Conservation (phyloP, 2,888 invertebrate species). For the Yponomeuta plumbellus region DNA sequence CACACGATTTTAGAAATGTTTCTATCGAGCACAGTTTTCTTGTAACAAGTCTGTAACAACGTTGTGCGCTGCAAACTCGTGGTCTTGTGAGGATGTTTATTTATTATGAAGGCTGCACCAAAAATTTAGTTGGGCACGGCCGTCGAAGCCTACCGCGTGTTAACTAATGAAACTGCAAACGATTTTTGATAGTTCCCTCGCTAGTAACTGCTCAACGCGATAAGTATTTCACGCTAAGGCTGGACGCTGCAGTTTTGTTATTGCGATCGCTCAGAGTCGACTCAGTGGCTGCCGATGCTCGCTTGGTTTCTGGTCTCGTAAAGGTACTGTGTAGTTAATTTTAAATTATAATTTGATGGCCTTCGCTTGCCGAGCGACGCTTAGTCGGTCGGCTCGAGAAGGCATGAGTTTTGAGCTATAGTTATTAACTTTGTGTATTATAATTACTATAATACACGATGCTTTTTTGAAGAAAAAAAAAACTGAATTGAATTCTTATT, state of each 20-base stretch:
- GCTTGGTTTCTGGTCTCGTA: slow-evolving; percentile 14
- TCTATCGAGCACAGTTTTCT: slow-evolving; percentile 14
- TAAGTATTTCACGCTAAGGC: neutral
- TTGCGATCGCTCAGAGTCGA: neutral
- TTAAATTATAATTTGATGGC: slow-evolving; percentile 61
- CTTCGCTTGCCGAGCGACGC: slow-evolving; percentile 68
- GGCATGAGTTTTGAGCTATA: slow-evolving; percentile 64
- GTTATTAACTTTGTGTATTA: slow-evolving; percentile 71
- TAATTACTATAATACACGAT: slow-evolving; percentile 54
- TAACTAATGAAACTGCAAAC: slow-evolving; percentile 3
- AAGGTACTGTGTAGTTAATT: slow-evolving; percentile 26
- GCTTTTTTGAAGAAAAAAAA: slow-evolving; percentile 56
- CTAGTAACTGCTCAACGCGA: slow-evolving; percentile 2
- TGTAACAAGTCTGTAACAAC: neutral
- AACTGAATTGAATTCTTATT: slow-evolving; percentile 74
- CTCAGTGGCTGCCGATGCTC: slow-evolving; percentile 3
- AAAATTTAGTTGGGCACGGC: slow-evolving; percentile 25
- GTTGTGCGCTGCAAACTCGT: slow-evolving; percentile 16
- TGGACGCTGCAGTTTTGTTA: slow-evolving; percentile 6
- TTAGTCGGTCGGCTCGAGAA: slow-evolving; percentile 61
- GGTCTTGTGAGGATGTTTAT: slow-evolving; percentile 46
- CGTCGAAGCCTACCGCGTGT: neutral
- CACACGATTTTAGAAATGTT: slow-evolving; percentile 10
- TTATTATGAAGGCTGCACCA: slow-evolving; percentile 52
- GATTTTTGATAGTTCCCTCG: neutral